Conservation (phyloP, 2,113 vertebrate genomes). For the Formicarius rufipectus region DNA sequence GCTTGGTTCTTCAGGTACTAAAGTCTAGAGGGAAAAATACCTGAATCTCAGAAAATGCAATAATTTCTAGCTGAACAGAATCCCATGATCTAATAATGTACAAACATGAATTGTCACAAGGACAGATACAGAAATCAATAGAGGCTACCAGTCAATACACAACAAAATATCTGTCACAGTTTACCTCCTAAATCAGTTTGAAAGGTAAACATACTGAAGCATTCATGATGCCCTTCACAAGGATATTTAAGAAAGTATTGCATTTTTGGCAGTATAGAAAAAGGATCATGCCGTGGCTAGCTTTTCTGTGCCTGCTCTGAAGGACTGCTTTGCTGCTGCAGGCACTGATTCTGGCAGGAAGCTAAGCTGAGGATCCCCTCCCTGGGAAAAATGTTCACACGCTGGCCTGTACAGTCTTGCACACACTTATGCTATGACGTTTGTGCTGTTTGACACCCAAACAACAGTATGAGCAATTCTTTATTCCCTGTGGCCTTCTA, state of each 20-base stretch:
- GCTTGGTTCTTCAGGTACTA: neutral
- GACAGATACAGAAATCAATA: neutral
- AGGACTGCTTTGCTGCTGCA: neutral
- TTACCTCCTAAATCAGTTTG: neutral
- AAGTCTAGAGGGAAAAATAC: neutral
- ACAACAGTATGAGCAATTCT: neutral
- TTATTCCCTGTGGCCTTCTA: neutral
- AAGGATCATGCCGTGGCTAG: neutral
- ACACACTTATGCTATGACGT: neutral
- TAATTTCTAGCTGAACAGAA: neutral
- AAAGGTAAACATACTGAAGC: neutral
- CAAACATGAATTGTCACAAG: neutral
- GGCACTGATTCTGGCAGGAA: neutral
- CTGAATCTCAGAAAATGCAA: neutral
- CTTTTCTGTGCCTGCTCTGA: neutral
- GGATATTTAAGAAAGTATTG: neutral
- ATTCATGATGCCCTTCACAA: neutral
- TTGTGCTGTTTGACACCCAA: neutral
- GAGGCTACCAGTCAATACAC: neutral
- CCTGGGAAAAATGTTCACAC: neutral
- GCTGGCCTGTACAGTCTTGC: neutral
- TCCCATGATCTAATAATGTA: neutral
- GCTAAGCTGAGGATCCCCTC: rapidly evolving
- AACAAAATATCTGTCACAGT: neutral
- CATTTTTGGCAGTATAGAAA: neutral